Evolutionary conservation across 2,113 vertebrate genomes (phyloP).

Genomic region (Perognathus longimembris): DNA sequence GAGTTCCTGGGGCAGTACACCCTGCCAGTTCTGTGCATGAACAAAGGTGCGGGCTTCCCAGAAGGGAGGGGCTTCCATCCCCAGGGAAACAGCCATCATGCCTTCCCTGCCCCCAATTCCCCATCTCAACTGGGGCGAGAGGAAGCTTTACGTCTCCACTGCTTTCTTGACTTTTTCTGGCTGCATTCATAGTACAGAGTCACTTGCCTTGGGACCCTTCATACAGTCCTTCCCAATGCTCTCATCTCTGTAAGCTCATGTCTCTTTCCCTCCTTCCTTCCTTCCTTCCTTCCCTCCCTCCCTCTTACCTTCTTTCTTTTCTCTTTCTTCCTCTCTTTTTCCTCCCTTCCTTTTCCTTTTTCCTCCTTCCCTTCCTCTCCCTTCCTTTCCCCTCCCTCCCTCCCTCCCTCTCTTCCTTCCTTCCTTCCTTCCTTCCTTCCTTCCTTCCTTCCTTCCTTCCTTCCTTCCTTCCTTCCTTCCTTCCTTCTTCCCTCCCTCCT

Average conservation of each 20-base stretch:
- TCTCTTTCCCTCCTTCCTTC: background rate
- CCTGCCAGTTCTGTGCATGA: slow-evolving; percentile 90
- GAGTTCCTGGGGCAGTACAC: slow-evolving; percentile 94
- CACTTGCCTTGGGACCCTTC: background rate
- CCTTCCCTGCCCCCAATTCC: too few relatives aligned
- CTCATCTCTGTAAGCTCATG: background rate
- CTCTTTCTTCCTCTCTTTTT: accelerated
- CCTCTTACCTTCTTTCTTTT: accelerated
- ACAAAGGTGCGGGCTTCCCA: slow-evolving; percentile 87
- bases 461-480: background rate
- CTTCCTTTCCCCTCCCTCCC: too few relatives aligned
- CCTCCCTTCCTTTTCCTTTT: too few relatives aligned
- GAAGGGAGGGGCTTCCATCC: too few relatives aligned
- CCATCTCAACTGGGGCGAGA: too few relatives aligned
- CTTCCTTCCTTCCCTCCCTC: too few relatives aligned
- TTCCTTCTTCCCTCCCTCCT: too few relatives aligned
- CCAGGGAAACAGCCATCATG: too few relatives aligned
- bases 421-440: too few relatives aligned
- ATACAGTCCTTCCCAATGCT: background rate
- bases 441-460: background rate
- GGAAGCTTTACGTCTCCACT: too few relatives aligned
- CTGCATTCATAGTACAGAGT: background rate
- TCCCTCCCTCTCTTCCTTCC: too few relatives aligned
- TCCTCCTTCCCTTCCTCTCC: too few relatives aligned
- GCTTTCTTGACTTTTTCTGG: background rate